These are phyloP conservation scores for Cylindroiulus punctatus DNA, from an alignment of 2,888 invertebrate species.

Conservation along the genomic window DNA sequence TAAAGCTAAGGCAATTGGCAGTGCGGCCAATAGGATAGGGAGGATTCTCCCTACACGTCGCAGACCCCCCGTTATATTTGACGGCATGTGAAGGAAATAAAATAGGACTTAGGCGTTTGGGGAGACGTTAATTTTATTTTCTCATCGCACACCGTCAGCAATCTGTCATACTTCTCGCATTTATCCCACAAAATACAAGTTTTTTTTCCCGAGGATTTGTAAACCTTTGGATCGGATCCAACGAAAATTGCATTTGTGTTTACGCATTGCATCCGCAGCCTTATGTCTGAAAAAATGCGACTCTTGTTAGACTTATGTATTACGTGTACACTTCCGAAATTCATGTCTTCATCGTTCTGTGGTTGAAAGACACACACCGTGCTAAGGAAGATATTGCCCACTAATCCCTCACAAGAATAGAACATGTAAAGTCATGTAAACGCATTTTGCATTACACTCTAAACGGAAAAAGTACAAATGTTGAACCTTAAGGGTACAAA, in stretches of 20 bases:
- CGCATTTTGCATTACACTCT: too few relatives aligned
- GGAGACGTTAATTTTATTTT: conserved; percentile 55
- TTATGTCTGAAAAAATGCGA: not conserved
- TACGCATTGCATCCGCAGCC: conserved; percentile 2
- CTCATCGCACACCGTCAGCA: conserved; percentile 51
- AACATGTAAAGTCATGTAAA: not conserved
- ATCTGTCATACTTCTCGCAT: conserved; percentile 50
- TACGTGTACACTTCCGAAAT: not conserved
- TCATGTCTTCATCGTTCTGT: not conserved
- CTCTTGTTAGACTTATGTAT: conserved; percentile 35
- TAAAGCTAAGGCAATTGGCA: conserved; percentile 5
- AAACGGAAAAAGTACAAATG: too few relatives aligned
- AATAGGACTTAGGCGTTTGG: conserved; percentile 52
- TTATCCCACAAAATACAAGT: conserved; percentile 39
- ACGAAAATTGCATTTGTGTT: conserved; percentile 26
- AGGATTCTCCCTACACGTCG: not conserved
- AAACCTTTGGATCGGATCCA: conserved; percentile 43
- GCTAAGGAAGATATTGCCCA: not conserved
- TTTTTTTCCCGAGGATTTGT: conserved; percentile 21
- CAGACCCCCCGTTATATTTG: conserved; percentile 17
- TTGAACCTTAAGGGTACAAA: too few relatives aligned
- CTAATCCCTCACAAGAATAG: not conserved
- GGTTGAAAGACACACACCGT: not conserved
- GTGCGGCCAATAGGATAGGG: not conserved
- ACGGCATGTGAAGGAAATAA: conserved; percentile 46